Evolutionary conservation across 2,797 vertebrate genomes (phyloP).

Genomic region (Enteromius paludinosus): DNA sequence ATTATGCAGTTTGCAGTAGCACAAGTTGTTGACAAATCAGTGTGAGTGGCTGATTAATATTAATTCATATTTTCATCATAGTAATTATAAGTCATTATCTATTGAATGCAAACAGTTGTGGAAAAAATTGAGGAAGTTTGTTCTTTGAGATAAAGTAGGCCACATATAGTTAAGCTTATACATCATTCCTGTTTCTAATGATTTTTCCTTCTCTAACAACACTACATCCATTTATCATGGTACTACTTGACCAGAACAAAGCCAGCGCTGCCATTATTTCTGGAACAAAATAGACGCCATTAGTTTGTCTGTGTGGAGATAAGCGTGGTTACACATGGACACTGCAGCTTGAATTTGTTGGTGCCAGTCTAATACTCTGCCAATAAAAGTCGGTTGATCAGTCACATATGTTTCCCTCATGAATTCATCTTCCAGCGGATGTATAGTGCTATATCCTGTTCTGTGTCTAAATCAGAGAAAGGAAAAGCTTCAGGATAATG

Average conservation of each 20-base stretch:
- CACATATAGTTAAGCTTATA: not conserved
- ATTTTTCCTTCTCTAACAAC: slow-evolving; percentile 19
- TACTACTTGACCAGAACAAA: slow-evolving; percentile 26
- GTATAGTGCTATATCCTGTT: slow-evolving; percentile 63
- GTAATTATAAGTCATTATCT: not conserved
- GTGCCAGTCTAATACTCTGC: not conserved
- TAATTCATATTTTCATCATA: not conserved
- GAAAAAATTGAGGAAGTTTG: not conserved
- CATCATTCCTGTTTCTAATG: not conserved
- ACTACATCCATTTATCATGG: slow-evolving; percentile 14
- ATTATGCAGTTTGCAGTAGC: not conserved
- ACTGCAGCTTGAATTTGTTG: slow-evolving; percentile 1
- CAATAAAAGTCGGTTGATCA: not conserved
- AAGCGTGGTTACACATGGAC: not conserved
- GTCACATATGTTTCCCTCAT: slow-evolving; percentile 16
- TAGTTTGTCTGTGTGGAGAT: slow-evolving; percentile 17
- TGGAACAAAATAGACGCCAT: slow-evolving; percentile 4
- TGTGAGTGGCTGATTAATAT: not conserved
- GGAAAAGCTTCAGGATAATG: slow-evolving; percentile 62
- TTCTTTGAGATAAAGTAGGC: slow-evolving; percentile 20
- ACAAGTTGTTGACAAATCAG: not conserved
- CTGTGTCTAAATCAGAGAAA: slow-evolving; percentile 57
- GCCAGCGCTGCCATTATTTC: not conserved
- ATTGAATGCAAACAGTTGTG: not conserved
- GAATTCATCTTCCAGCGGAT: not conserved